Evolutionary conservation across 2,888 invertebrate genomes (phyloP).

Genomic region (Pedicia rivosa): DNA sequence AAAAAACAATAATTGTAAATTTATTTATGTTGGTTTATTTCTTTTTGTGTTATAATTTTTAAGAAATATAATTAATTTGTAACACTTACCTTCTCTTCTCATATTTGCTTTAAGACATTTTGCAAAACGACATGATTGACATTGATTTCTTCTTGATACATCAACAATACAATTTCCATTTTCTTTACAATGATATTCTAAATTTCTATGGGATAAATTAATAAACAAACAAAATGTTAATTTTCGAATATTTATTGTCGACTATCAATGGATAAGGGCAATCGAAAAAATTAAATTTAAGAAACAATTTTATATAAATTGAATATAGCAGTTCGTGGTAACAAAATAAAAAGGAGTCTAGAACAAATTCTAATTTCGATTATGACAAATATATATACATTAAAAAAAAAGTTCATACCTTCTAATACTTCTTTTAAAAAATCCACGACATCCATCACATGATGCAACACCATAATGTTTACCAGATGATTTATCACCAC

Average conservation of each 20-base stretch:
- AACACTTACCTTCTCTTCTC: conserved; percentile 74
- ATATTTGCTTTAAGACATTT: conserved; percentile 85
- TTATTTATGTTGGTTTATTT: too few relatives aligned
- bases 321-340: conserved; percentile 5
- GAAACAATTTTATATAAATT: conserved; percentile 6
- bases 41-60: too few relatives aligned
- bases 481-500: conserved; percentile 66
- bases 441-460: conserved; percentile 77
- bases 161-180: conserved; percentile 76
- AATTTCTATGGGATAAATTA: too few relatives aligned
- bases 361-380: too few relatives aligned
- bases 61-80: too few relatives aligned
- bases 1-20: too few relatives aligned
- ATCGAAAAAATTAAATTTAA: not conserved
- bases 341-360: too few relatives aligned
- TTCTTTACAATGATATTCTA: conserved; percentile 88
- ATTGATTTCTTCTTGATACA: conserved; percentile 82
- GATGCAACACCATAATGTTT: conserved; percentile 75
- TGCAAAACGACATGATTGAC: conserved; percentile 83
- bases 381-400: too few relatives aligned
- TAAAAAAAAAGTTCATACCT: conserved; percentile 44
- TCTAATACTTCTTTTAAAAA: conserved; percentile 86
- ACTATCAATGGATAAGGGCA: not conserved
- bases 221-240: not conserved
- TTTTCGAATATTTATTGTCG: too few relatives aligned